These are phyloP conservation scores for Sminthurides aquaticus DNA, from an alignment of 2,888 invertebrate genomes.

Conservation along the genomic window DNA sequence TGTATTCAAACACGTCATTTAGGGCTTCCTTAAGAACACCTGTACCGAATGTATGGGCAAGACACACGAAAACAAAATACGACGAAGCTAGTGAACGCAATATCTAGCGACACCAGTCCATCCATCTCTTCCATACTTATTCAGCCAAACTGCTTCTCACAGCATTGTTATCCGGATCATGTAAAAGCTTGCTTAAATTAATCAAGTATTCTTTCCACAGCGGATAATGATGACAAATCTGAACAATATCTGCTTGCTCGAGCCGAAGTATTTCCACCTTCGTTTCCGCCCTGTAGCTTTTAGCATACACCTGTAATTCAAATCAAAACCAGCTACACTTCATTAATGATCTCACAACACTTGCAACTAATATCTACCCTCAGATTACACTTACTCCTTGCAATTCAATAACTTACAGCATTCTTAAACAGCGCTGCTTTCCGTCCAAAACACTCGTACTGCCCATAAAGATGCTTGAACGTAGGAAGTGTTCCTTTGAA, in stretches of 20 bases:
- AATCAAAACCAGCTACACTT: too few species aligned
- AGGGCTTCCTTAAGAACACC: too few species aligned
- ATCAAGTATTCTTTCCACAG: slow-evolving; percentile 2
- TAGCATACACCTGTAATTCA: slow-evolving; percentile 22
- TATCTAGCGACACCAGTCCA: too few species aligned
- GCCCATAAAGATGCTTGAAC: slow-evolving; percentile 23
- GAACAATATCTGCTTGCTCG: slow-evolving; percentile 8
- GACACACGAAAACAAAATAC: too few species aligned
- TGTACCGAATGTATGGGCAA: too few species aligned
- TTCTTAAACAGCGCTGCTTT: slow-evolving; percentile 27
- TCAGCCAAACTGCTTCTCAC: background rate
- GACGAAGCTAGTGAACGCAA: too few species aligned
- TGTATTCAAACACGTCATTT: too few species aligned
- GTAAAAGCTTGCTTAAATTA: background rate
- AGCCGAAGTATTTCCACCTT: slow-evolving; percentile 32
- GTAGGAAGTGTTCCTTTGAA: slow-evolving; percentile 13
- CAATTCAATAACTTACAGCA: slow-evolving; percentile 13
- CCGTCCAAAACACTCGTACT: slow-evolving; percentile 32
- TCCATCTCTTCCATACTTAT: too few species aligned
- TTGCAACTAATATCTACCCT: too few species aligned
- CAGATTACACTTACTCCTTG: too few species aligned
- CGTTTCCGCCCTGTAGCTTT: slow-evolving; percentile 34
- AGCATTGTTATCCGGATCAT: background rate
- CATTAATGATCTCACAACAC: too few species aligned
- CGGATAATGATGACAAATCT: slow-evolving; percentile 14